These are phyloP conservation scores for Falco peregrinus DNA, from an alignment of 2,797 vertebrate genomes.

Conservation along the genomic window DNA sequence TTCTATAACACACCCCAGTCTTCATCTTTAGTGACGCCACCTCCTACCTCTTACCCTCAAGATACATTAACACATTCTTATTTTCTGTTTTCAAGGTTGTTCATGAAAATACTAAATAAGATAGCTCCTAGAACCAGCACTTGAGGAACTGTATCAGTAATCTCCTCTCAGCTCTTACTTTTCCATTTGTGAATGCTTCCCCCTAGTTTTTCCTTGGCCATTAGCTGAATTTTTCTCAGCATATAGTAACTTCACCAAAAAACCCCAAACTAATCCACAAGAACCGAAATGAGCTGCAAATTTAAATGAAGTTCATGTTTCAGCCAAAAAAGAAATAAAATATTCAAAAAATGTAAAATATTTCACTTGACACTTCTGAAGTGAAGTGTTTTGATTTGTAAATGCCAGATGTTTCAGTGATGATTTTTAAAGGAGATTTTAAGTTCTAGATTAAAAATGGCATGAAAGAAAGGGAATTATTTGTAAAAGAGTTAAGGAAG, in stretches of 20 bases:
- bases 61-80: neutral
- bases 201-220: neutral
- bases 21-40: neutral
- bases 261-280: neutral
- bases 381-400: constrained; percentile 39
- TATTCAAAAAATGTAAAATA: neutral
- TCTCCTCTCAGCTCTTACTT: neutral
- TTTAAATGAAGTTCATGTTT: constrained; percentile 5
- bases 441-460: constrained; percentile 1
- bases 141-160: neutral
- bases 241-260: neutral
- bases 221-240: constrained; percentile 14
- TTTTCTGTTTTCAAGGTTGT: neutral
- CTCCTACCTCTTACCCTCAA: neutral
- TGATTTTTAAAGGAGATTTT: constrained; percentile 1
- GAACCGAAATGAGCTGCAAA: neutral
- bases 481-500: constrained; percentile 6
- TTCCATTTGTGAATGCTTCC: constrained; percentile 5
- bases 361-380: neutral
- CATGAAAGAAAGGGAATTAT: neutral
- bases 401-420: constrained; percentile 22
- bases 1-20: neutral
- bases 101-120: neutral
- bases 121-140: neutral
- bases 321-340: neutral